Conservation (phyloP, 2,888 invertebrate species). For the Ptychoptera contaminata region DNA sequence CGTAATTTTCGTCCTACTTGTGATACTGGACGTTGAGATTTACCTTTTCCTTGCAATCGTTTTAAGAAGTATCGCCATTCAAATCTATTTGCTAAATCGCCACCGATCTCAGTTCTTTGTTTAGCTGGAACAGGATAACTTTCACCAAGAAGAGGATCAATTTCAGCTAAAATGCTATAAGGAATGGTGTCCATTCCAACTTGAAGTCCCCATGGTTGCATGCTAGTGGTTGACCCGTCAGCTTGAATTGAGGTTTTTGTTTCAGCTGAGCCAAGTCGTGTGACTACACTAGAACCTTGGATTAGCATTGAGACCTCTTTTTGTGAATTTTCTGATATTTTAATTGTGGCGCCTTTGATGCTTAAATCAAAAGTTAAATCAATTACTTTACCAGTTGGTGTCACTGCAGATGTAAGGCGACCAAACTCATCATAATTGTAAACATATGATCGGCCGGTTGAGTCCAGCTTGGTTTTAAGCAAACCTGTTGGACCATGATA, state of each 20-base stretch:
- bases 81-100: conserved; percentile 80
- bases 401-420: conserved; percentile 75
- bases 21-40: conserved; percentile 40
- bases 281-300: conserved; percentile 72
- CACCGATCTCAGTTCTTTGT: conserved; percentile 76
- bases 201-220: conserved; percentile 75
- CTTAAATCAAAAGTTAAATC: conserved; percentile 79
- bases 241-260: conserved; percentile 62
- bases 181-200: conserved; percentile 83
- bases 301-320: conserved; percentile 74
- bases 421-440: conserved; percentile 94
- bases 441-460: conserved; percentile 78
- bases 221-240: conserved; percentile 68
- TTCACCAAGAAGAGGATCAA: conserved; percentile 74
- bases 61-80: conserved; percentile 91
- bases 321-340: conserved; percentile 66
- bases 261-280: conserved; percentile 67
- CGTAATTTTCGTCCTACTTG: conserved; percentile 73
- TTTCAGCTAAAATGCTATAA: conserved; percentile 76
- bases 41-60: conserved; percentile 42
- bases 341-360: conserved; percentile 76
- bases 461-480: conserved; percentile 74
- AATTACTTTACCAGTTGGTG: conserved; percentile 89
- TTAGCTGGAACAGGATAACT: conserved; percentile 85
- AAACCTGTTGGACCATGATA: conserved; percentile 84